Evolutionary conservation across 2,113 vertebrate genomes (phyloP).

Genomic region (Stigmatopora nigra): DNA sequence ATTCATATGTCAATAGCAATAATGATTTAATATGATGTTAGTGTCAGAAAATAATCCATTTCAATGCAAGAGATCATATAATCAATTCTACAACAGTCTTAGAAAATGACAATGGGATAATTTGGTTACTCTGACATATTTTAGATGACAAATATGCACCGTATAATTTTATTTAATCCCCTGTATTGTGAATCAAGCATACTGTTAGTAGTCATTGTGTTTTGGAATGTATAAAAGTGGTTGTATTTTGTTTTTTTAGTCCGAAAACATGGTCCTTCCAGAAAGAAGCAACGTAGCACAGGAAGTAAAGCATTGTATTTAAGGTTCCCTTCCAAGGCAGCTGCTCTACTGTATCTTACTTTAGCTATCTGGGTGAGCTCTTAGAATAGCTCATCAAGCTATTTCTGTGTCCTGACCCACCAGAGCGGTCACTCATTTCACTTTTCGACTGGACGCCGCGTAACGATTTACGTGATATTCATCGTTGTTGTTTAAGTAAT

Average conservation of each 20-base stretch:
- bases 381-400: constrained; percentile 65
- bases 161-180: constrained; percentile 65
- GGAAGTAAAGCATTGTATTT: constrained; percentile 34
- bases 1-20: no score
- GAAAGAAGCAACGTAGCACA: constrained; percentile 8
- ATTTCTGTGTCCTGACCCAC: constrained; percentile 56
- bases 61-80: no score
- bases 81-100: no score
- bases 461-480: not conserved
- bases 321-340: constrained; percentile 36
- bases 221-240: not conserved
- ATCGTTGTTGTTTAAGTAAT: no score
- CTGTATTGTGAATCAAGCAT: constrained; percentile 25
- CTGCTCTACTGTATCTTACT: constrained; percentile 57
- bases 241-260: not conserved
- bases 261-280: not conserved
- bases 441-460: constrained; percentile 25
- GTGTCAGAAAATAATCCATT: no score
- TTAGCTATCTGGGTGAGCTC: constrained; percentile 58
- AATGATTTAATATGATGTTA: no score
- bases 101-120: no score
- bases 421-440: constrained; percentile 38
- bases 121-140: no score
- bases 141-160: constrained; percentile 55
- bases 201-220: constrained; percentile 13